Evolutionary conservation across 2,888 invertebrate genomes (phyloP).

Genomic region (Lithodes maja): DNA sequence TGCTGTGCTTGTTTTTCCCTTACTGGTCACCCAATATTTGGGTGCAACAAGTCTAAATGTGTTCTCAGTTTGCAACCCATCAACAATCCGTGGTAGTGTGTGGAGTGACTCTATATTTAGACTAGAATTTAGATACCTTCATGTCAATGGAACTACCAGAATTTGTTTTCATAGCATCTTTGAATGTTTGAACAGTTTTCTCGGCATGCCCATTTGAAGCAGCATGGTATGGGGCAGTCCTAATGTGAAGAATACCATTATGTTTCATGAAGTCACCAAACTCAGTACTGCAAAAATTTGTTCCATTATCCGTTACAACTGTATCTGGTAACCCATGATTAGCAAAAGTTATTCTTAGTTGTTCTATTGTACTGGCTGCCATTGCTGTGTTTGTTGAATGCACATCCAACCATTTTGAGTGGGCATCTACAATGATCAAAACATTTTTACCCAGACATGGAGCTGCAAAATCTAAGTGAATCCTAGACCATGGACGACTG

Average conservation of each 20-base stretch:
- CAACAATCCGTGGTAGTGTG: neutral
- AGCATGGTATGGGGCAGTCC: neutral
- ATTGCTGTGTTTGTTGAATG: slow-evolving; percentile 3
- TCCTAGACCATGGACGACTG: neutral
- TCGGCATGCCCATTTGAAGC: neutral
- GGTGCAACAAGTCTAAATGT: slow-evolving; percentile 6
- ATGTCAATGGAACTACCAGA: neutral
- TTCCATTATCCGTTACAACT: slow-evolving; percentile 8
- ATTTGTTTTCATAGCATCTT: too few species aligned
- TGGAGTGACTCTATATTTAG: slow-evolving; percentile 12
- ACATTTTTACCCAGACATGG: neutral
- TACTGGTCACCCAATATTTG: neutral
- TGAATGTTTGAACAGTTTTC: neutral
- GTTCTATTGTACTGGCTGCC: neutral
- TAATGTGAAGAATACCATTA: slow-evolving; percentile 15
- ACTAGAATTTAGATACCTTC: neutral
- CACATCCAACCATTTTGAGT: slow-evolving; percentile 25
- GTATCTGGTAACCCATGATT: slow-evolving; percentile 1
- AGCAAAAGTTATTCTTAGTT: neutral
- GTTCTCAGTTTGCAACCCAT: neutral
- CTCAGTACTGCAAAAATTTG: slow-evolving; percentile 18
- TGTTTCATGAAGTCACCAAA: slow-evolving; percentile 16
- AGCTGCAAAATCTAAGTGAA: neutral
- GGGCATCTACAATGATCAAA: slow-evolving; percentile 1
- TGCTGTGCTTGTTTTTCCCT: neutral